phyloP scores from a whole-genome alignment of 2,113 vertebrate genomes.

The Elephas maximus region DNA sequence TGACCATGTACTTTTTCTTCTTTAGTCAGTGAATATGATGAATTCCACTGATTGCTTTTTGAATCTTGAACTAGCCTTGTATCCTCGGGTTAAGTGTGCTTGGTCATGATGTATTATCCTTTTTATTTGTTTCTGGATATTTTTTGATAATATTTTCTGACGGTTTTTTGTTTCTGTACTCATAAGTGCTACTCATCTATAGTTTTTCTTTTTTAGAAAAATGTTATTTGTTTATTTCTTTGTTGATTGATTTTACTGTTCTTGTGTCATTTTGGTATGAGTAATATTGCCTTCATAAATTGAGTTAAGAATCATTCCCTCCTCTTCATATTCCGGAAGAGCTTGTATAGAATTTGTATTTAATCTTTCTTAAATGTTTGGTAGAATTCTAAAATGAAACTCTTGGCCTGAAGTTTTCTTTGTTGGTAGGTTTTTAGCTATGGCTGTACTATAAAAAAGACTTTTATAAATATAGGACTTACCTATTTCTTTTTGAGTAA shows the following conservation, averaged over 20 bases:
- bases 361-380: background rate
- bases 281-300: background rate
- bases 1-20: background rate
- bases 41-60: background rate
- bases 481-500: background rate
- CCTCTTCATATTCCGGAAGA: background rate
- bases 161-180: too few species aligned
- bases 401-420: background rate
- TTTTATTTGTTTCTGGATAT: background rate
- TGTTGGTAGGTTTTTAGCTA: background rate
- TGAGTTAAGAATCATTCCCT: background rate
- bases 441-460: background rate
- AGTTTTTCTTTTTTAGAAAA: too few species aligned
- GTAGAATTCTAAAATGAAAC: background rate
- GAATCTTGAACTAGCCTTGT: background rate
- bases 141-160: too few species aligned
- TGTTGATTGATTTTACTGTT: background rate
- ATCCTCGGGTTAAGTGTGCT: background rate
- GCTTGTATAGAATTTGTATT: background rate
- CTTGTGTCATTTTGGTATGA: background rate
- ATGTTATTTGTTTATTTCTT: background rate
- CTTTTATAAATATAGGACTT: background rate
- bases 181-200: too few species aligned
- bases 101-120: too few species aligned
- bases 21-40: background rate